Evolutionary conservation across 2,113 vertebrate species (phyloP).

Genomic region (Crypturellus undulatus): DNA sequence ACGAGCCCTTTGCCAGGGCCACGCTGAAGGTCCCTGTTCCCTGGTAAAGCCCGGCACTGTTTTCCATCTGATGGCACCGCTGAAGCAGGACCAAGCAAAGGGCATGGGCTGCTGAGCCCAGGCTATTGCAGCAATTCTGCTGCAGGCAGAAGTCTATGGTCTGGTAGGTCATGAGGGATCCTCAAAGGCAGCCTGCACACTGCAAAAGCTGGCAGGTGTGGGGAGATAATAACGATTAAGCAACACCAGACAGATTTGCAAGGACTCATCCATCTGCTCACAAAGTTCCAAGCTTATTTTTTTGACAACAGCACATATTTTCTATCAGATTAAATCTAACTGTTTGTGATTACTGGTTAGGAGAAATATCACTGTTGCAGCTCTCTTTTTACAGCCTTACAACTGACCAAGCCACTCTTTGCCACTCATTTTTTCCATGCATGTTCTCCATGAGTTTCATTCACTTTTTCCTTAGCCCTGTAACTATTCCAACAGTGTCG

Average conservation of each 20-base stretch:
- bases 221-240: not conserved
- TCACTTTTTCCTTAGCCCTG: not conserved
- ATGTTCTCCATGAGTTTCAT: not conserved
- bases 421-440: not conserved
- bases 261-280: not conserved
- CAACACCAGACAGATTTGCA: not conserved
- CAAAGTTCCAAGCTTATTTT: not conserved
- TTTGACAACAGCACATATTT: not conserved
- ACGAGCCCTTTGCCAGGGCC: not conserved
- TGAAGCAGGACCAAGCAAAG: not conserved
- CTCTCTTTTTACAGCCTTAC: not conserved
- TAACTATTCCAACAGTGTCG: not conserved
- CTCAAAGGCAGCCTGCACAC: fast-evolving
- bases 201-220: not conserved
- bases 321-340: not conserved
- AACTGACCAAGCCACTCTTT: not conserved
- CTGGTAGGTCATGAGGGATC: not conserved
- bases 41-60: not conserved
- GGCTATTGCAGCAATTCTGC: not conserved
- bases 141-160: not conserved
- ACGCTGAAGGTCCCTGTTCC: not conserved
- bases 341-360: not conserved
- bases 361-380: not conserved
- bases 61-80: not conserved
- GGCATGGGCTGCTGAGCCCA: not conserved